Base-by-base conservation (phyloP, 30 jellyfish, hydroid and myxozoan species). In the Aurelia coerulea region DNA sequence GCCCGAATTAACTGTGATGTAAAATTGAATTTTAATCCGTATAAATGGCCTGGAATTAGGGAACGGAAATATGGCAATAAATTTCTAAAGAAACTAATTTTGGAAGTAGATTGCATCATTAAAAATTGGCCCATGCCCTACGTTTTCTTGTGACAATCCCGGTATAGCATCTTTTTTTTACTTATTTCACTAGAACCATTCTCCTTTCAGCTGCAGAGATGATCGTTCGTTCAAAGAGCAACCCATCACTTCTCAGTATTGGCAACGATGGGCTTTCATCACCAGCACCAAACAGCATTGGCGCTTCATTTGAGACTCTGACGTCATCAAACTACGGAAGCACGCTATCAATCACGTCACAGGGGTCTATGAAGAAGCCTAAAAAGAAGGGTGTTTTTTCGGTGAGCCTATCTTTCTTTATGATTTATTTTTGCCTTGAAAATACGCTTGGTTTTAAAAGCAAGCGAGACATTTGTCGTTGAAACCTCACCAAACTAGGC, bases 361-460 rank as follows among this genome's bases (percentile, higher is more conserved):
- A 85, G 68, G 90, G 90, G 19, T 76, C 90, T 0, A 59, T 87
- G 37, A 76, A 87, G 67, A 76, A 76, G 52, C 68, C 65, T 1
- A 87, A 78, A 65, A 87, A 78, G 75, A 77, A 77, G 54, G 87
- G 90, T 12, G 90, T 87, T 17, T 87, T 87, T 68, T 76, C 90
- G 86, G 96, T 87, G 62, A 53, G 96, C 66, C 16, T 16, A n/a
- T 18, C 41, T 41, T 56, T n/a, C 17, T n/a, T 53, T 76, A 7
- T 0, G 66, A 76, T 29, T 53, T 74, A 35, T 72, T 72, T 33
- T 34, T 41, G 39, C 10, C 10, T 29, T 16, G 8, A 31, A 6
- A 34, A n/a, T 72, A 1, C 18, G 2, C 2, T 17, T 33, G 56
- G 1, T 7, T 46, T 46, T 46, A 5, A 46, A 46, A 46, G 12